A percentile compares a stretch with the other conserved stretches of the same genome.
Evolutionary conservation across 1,140 invertebrate species (phyloP).

Genomic region (Macrosteles quadrilineatus): DNA sequence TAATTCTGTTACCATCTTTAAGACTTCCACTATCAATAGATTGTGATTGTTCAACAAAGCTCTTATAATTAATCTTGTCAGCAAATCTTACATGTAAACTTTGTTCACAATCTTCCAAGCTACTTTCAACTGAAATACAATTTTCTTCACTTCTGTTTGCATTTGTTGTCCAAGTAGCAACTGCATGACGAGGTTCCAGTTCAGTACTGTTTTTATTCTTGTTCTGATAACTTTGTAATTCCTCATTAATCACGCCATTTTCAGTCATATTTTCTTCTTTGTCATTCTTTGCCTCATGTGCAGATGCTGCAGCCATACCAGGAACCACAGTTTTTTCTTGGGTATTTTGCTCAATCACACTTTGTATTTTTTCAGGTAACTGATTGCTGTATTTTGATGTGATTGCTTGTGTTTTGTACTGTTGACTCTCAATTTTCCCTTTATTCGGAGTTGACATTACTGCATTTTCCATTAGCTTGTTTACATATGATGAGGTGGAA

Average conservation of each 20-base stretch:
- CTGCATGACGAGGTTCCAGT: background rate
- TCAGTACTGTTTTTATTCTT: background rate
- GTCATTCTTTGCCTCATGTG: background rate
- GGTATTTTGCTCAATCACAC: background rate
- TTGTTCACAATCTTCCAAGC: background rate
- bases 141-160: background rate
- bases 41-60: background rate
- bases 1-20: background rate
- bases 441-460: slow-evolving; percentile 53
- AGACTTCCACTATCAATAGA: background rate
- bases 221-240: background rate
- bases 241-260: background rate
- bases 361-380: background rate
- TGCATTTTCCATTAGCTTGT: slow-evolving; percentile 55
- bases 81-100: slow-evolving; percentile 7
- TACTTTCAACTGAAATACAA: background rate
- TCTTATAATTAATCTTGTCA: slow-evolving; percentile 17
- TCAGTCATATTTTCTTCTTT: background rate
- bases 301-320: background rate
- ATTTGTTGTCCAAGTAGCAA: background rate
- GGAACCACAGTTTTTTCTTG: background rate
- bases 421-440: slow-evolving; percentile 41
- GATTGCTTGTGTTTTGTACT: background rate
- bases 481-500: slow-evolving; percentile 66
- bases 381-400: background rate